A percentile compares a stretch with the other conserved stretches of the same genome.
Conservation (phyloP, 2,888 invertebrate genomes). For the Vannuccia rotundouncinata region DNA sequence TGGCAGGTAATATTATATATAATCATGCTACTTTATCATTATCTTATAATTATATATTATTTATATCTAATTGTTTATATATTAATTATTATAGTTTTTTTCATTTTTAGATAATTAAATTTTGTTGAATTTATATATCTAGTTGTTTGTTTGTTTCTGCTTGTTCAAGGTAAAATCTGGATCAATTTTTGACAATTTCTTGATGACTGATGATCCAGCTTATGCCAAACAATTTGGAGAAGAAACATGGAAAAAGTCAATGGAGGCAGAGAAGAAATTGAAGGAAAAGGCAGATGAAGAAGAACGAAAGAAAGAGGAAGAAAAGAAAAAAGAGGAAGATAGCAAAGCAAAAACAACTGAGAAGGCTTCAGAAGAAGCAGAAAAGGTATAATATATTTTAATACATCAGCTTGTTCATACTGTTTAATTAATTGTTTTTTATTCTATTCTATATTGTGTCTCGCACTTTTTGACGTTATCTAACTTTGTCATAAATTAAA, state of each 20-base stretch:
- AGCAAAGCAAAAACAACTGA: conserved; percentile 31
- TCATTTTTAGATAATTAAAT: too few species aligned
- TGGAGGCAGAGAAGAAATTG: conserved; percentile 86
- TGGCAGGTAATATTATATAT: conserved; percentile 60
- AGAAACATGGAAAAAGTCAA: conserved; percentile 59
- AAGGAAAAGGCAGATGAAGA: conserved; percentile 64
- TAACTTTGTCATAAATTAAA: too few species aligned
- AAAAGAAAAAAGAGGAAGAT: conserved; percentile 60
- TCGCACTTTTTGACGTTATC: too few species aligned
- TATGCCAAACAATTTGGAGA: conserved; percentile 65
- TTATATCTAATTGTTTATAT: too few species aligned
- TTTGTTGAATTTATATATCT: too few species aligned
- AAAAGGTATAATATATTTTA: background rate
- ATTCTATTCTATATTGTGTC: too few species aligned
- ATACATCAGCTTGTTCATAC: too few species aligned
- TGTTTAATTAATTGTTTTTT: too few species aligned
- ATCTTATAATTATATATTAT: background rate
- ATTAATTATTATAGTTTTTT: too few species aligned
- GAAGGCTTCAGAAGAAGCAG: conserved; percentile 17
- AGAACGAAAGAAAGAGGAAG: conserved; percentile 57
- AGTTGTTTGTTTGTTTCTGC: background rate
- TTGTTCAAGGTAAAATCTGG: conserved; percentile 69
- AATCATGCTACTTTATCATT: background rate
- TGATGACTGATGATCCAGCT: conserved; percentile 80
- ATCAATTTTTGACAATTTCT: conserved; percentile 92